Evolutionary conservation across 2,888 invertebrate genomes (phyloP).

Genomic region (Drosophila kambysellisi): DNA sequence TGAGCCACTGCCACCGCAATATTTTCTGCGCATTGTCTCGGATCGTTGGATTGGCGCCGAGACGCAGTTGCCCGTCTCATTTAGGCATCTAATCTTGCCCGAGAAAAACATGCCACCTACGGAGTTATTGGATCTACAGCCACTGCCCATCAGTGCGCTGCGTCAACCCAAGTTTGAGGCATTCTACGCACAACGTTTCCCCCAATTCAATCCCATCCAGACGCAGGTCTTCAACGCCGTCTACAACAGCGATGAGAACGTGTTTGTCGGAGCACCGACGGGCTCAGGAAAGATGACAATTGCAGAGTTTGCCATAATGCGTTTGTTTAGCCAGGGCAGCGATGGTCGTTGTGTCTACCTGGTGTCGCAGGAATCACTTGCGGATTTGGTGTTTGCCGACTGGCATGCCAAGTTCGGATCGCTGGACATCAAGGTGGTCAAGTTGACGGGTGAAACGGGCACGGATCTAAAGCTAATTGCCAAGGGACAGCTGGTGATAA

Average conservation of each 20-base stretch:
- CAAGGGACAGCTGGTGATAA: conserved; percentile 97
- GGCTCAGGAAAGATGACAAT: conserved; percentile 97
- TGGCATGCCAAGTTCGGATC: conserved; percentile 95
- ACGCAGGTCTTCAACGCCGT: conserved; percentile 99
- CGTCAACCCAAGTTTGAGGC: conserved; percentile 94
- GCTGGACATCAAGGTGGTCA: conserved; percentile 93
- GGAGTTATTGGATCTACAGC: conserved; percentile 97
- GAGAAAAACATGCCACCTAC: conserved; percentile 99
- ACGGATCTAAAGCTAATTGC: conserved; percentile 97
- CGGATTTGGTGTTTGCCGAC: conserved; percentile 94
- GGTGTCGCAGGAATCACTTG: conserved; percentile 95
- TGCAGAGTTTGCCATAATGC: conserved; percentile 97
- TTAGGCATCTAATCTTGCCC: conserved; percentile 97
- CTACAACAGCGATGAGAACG: conserved; percentile 99
- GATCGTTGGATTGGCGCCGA: conserved; percentile 98
- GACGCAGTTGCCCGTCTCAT: conserved; percentile 98
- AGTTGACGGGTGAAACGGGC: conserved; percentile 98
- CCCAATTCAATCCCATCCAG: conserved; percentile 99
- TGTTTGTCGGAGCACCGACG: conserved; percentile 97
- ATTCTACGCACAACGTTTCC: conserved; percentile 93
- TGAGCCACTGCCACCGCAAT: conserved; percentile 99
- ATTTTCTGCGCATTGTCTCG: conserved; percentile 96
- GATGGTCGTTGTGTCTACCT: conserved; percentile 96
- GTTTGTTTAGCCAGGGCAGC: conserved; percentile 91
- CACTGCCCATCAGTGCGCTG: conserved; percentile 96